Evolutionary conservation across 1,140 invertebrate genomes (phyloP).

Genomic region (Aradophagus sp.): DNA sequence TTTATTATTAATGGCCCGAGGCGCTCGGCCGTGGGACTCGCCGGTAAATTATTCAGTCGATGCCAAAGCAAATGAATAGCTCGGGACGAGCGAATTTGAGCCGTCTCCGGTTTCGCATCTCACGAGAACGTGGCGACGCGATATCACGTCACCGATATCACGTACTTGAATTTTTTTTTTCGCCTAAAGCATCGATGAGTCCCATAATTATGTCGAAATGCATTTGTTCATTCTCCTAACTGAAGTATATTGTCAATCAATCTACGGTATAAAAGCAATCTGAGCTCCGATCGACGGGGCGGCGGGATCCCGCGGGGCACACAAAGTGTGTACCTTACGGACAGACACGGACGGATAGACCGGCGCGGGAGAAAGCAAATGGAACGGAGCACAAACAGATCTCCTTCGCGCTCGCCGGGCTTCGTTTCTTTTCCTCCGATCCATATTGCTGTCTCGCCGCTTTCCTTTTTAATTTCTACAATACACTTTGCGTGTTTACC

Average conservation of each 20-base stretch:
- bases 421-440: slow-evolving; percentile 44
- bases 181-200: slow-evolving; percentile 43
- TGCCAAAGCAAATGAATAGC: too few species aligned
- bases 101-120: too few species aligned
- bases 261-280: slow-evolving; percentile 75
- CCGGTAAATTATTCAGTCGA: too few species aligned
- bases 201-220: slow-evolving; percentile 67
- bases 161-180: slow-evolving; percentile 13
- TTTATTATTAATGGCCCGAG: too few species aligned
- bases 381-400: slow-evolving; percentile 56
- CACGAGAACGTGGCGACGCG: slow-evolving; percentile 3
- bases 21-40: too few species aligned
- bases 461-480: slow-evolving; percentile 47
- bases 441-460: slow-evolving; percentile 44
- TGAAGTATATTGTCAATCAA: slow-evolving; percentile 76
- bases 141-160: too few species aligned
- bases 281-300: slow-evolving; percentile 71
- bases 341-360: slow-evolving; percentile 58
- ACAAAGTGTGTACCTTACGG: slow-evolving; percentile 59
- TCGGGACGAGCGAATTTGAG: too few species aligned
- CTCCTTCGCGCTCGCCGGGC: slow-evolving; percentile 44
- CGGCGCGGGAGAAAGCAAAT: slow-evolving; percentile 59
- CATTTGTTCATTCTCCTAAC: slow-evolving; percentile 63
- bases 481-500: slow-evolving; percentile 38
- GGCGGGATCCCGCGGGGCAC: slow-evolving; percentile 70